phyloP scores from a whole-genome alignment of 2,113 vertebrate species.

The Riparia riparia region DNA sequence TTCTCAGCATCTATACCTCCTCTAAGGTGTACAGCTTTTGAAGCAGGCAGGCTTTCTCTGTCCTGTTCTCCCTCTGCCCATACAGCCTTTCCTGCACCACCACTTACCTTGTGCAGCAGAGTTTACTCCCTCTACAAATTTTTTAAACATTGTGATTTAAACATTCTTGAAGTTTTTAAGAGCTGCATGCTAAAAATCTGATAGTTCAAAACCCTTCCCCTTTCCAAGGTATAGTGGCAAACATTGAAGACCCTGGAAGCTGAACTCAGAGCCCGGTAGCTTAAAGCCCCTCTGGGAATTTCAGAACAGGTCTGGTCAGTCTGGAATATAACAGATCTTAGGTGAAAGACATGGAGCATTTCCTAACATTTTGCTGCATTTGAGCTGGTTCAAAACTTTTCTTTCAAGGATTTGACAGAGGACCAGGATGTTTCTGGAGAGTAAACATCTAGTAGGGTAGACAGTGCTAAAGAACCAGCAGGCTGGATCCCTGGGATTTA shows the following conservation, averaged over 20 bases:
- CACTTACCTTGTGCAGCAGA: neutral
- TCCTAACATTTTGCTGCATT: neutral
- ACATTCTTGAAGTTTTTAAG: neutral
- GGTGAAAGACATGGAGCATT: neutral
- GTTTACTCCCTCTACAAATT: neutral
- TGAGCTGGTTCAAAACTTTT: neutral
- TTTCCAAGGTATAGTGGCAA: neutral
- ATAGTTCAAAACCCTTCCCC: neutral
- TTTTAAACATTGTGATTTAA: neutral
- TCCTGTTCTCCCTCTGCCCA: neutral
- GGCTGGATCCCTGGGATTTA: neutral
- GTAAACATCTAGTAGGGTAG: neutral
- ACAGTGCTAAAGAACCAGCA: neutral
- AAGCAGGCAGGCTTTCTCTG: neutral
- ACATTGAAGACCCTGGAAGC: neutral
- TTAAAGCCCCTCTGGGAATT: neutral
- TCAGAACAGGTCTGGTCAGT: neutral
- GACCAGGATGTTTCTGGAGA: neutral
- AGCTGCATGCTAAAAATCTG: neutral
- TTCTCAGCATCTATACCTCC: neutral
- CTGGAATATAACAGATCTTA: neutral
- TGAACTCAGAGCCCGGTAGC: neutral
- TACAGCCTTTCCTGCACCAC: neutral
- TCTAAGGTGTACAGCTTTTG: neutral
- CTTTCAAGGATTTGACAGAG: neutral